Percentiles rank a stretch among this genome's conserved stretches.
Evolutionary conservation across 2,797 vertebrate genomes (phyloP).

Genomic region (Crypturellus tataupa): DNA sequence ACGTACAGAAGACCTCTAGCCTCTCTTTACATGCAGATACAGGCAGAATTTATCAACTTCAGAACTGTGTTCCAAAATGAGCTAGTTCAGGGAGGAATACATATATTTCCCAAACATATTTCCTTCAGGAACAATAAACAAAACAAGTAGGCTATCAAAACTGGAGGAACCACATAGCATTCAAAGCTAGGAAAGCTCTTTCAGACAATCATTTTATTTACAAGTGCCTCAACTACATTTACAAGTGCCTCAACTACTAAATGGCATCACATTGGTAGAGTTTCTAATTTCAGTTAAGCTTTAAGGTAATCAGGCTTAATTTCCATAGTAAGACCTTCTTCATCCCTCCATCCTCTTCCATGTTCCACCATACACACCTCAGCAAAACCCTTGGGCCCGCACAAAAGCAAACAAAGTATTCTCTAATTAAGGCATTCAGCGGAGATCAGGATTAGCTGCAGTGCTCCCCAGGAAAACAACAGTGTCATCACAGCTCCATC

Average conservation of each 20-base stretch:
- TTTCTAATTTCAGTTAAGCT: background rate
- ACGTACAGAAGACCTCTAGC: background rate
- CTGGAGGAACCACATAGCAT: background rate
- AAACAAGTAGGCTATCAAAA: background rate
- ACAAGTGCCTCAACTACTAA: background rate
- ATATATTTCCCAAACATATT: background rate
- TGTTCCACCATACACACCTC: background rate
- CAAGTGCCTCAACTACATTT: background rate
- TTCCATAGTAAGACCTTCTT: background rate
- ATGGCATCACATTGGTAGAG: background rate
- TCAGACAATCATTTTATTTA: background rate
- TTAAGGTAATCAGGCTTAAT: background rate
- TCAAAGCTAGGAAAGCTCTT: background rate
- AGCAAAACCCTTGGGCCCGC: background rate
- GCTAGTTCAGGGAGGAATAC: background rate
- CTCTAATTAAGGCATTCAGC: slow-evolving; percentile 23
- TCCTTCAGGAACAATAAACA: background rate
- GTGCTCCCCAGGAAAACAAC: slow-evolving; percentile 21
- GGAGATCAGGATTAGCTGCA: background rate
- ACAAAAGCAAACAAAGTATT: slow-evolving; percentile 18
- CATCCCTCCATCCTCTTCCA: background rate
- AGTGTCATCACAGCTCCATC: slow-evolving; percentile 21
- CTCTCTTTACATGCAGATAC: background rate
- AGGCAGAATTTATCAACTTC: background rate
- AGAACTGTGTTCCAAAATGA: background rate